Conservation (phyloP, 2,113 vertebrate species). For the Indicator indicator region DNA sequence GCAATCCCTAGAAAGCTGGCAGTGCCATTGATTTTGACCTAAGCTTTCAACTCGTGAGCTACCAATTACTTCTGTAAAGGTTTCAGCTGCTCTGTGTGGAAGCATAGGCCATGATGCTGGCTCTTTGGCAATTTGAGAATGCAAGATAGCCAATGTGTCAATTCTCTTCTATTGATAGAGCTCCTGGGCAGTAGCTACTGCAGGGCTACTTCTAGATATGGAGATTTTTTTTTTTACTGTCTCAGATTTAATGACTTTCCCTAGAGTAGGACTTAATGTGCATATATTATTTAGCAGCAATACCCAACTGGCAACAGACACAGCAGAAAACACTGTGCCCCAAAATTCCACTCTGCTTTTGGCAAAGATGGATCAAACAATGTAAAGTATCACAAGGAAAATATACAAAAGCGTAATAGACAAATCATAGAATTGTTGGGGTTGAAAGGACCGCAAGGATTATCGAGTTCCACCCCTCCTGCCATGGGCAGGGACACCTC, state of each 20-base stretch:
- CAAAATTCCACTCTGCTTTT: neutral
- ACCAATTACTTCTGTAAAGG: neutral
- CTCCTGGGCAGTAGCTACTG: neutral
- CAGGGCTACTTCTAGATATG: neutral
- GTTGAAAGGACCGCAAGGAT: too few species aligned
- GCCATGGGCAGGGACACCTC: too few species aligned
- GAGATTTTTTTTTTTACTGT: neutral
- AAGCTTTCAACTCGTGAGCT: neutral
- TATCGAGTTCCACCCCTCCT: too few species aligned
- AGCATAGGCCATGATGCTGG: accelerated
- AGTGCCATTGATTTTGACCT: neutral
- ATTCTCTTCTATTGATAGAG: neutral
- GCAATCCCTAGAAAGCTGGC: neutral
- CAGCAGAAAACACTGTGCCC: neutral
- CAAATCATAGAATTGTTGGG: neutral
- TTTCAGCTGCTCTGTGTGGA: neutral
- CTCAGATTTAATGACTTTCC: neutral
- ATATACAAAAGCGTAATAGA: neutral
- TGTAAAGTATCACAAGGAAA: neutral
- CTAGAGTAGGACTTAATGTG: neutral
- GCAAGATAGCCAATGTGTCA: neutral
- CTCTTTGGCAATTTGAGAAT: neutral
- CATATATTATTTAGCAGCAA: neutral
- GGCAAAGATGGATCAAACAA: neutral
- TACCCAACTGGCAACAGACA: neutral